Base-by-base conservation (phyloP, 2,888 invertebrate genomes). In the Oeneis ivallda region DNA sequence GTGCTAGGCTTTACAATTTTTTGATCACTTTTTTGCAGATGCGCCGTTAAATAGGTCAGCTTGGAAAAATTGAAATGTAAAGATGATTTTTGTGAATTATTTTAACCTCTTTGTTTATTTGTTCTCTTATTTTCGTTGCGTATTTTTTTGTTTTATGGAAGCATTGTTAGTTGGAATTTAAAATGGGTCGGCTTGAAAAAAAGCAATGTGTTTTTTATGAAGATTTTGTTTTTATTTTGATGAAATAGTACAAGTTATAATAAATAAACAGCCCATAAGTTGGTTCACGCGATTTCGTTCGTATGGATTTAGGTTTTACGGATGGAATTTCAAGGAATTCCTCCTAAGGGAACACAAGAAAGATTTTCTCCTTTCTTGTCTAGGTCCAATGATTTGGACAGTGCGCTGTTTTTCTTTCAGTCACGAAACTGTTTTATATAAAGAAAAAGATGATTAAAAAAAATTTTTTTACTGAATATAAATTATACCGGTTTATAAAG, bases 1-100 rank as follows among this genome's bases (percentile, higher is more conserved):
- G 67, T 67, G 69, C 65, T 57, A 60, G 57, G 62, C 67, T 69
- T 66, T 64, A 57, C 62, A 65, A 54, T 69, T 67, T 70, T 69
- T 65, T 63, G 65, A 65, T 67, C 63, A 67, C 67, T 67, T 65
- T 70, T 65, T 63, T 70, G 53, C 37, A 61, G 56, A 60, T 58
- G 60, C 59, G 37, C 49, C 63, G 58, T 65, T 41, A 69, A 67
- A 65, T 67, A 54, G 69, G 67, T 57, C 67, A 58, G 57, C 64
- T 32, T 52, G 39, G 43, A 54, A 53, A 32, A 34, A 45, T 52
- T 61, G 13, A n/a, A 52, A 62, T 15, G 45, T 39, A 50, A 62
- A 50, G 52, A 34, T 11, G 43, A 43, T 19, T 41, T 53, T 53
- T 53, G 5, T 15, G 53, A 53, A 43, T 10, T 34, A 34, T 26